Percentiles rank a stretch among this genome's conserved stretches.
phyloP scores from a whole-genome alignment of 2,797 vertebrate species.

The Gymnoscopelus microlampas region DNA sequence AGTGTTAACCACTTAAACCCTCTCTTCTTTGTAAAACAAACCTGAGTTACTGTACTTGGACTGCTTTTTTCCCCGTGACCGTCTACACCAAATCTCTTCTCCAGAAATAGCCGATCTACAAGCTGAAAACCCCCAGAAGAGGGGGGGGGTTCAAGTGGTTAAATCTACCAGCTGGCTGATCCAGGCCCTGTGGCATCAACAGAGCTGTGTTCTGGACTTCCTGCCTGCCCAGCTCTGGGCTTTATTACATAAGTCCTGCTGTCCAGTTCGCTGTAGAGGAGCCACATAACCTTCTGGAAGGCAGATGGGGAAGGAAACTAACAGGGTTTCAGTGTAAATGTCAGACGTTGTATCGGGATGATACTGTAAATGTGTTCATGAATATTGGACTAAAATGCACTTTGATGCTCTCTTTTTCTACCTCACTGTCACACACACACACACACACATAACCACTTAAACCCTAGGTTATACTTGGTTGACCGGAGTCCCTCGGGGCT shows the following conservation, averaged over 20 bases:
- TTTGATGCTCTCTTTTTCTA: neutral
- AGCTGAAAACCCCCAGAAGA: too few species aligned
- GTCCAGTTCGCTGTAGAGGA: neutral
- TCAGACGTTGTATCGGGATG: neutral
- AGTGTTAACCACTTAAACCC: too few species aligned
- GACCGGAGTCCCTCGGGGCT: too few species aligned
- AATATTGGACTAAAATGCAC: constrained; percentile 30
- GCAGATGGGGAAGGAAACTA: neutral
- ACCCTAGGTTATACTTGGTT: too few species aligned
- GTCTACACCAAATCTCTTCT: too few species aligned
- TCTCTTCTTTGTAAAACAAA: too few species aligned
- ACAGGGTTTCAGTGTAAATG: constrained; percentile 22
- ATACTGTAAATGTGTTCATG: constrained; percentile 8
- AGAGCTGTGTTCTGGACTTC: constrained; percentile 32
- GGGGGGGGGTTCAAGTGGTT: too few species aligned
- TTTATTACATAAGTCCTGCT: constrained; percentile 53
- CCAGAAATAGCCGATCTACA: too few species aligned
- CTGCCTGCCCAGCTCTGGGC: constrained; percentile 28
- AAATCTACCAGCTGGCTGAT: neutral
- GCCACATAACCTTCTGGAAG: neutral
- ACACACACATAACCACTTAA: neutral
- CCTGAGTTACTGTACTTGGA: too few species aligned
- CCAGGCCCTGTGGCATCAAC: constrained; percentile 26
- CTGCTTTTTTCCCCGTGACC: too few species aligned
- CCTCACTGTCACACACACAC: neutral